These are phyloP conservation scores for Drosophila neocordata DNA, from an alignment of 1,140 invertebrate genomes.

Conservation along the genomic window DNA sequence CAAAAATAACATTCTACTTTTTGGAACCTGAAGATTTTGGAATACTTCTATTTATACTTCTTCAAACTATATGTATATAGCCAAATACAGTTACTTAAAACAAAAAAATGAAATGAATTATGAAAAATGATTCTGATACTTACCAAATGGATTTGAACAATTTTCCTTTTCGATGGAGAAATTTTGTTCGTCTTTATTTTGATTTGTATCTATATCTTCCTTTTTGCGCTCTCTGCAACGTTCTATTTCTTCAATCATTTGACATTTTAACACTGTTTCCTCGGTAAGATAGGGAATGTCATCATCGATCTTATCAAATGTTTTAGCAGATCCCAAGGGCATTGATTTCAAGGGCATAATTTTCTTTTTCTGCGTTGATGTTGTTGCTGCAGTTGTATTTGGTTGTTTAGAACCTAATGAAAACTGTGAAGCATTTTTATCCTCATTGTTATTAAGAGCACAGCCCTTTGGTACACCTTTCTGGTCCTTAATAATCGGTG, in stretches of 20 bases:
- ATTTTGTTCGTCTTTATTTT: slow-evolving; percentile 24
- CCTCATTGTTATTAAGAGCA: slow-evolving; percentile 16
- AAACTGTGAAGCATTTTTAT: slow-evolving; percentile 20
- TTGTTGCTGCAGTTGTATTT: slow-evolving; percentile 18
- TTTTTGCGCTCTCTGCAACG: slow-evolving; percentile 33
- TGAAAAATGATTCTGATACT: background rate
- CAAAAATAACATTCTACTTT: too few species aligned
- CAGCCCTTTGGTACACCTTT: slow-evolving; percentile 19
- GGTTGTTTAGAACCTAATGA: slow-evolving; percentile 9
- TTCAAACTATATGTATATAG: background rate
- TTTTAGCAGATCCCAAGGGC: slow-evolving; percentile 62
- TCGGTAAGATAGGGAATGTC: slow-evolving; percentile 79
- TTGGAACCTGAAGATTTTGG: too few species aligned
- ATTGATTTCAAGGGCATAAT: slow-evolving; percentile 69
- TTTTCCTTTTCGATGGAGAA: slow-evolving; percentile 22
- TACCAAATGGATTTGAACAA: slow-evolving; percentile 44
- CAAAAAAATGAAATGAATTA: background rate
- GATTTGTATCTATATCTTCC: slow-evolving; percentile 14
- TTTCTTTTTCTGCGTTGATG: slow-evolving; percentile 59
- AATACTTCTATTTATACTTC: too few species aligned
- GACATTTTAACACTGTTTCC: slow-evolving; percentile 72
- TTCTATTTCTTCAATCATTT: slow-evolving; percentile 60
- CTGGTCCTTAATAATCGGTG: slow-evolving; percentile 24
- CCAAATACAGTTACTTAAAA: background rate
- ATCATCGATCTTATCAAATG: slow-evolving; percentile 56